phyloP scores from a whole-genome alignment of 2,888 invertebrate genomes.

The Temnothorax unifasciatus region DNA sequence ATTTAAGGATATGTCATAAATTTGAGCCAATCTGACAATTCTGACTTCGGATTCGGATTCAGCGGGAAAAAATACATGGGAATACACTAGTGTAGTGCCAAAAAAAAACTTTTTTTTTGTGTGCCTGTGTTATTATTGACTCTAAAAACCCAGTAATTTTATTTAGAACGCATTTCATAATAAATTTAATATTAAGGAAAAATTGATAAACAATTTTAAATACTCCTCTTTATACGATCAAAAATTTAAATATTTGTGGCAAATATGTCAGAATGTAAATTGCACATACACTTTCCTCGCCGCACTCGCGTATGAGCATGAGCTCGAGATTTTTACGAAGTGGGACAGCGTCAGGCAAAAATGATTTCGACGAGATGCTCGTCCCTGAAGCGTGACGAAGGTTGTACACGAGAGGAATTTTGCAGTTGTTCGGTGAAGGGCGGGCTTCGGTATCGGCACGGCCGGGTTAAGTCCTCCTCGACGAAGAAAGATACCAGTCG shows the following conservation, averaged over 20 bases:
- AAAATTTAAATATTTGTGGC: background rate
- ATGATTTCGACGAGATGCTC: conserved; percentile 50
- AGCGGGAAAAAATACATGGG: too few species aligned
- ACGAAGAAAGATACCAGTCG: conserved; percentile 41
- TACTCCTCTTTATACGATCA: background rate
- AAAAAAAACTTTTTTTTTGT: too few species aligned
- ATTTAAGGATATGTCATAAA: too few species aligned
- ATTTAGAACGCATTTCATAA: background rate
- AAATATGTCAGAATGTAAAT: conserved; percentile 17
- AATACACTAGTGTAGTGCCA: too few species aligned
- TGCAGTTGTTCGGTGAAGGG: conserved; percentile 46
- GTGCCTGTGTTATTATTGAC: too few species aligned
- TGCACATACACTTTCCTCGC: background rate
- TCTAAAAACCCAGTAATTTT: background rate
- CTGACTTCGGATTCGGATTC: too few species aligned
- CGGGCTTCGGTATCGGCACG: conserved; percentile 46
- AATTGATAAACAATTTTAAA: background rate
- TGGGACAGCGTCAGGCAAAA: conserved; percentile 43
- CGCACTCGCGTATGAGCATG: background rate
- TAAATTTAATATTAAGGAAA: conserved; percentile 2
- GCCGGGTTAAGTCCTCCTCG: conserved; percentile 29
- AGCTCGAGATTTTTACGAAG: conserved; percentile 33
- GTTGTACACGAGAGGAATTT: conserved; percentile 28
- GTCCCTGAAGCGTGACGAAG: conserved; percentile 47
- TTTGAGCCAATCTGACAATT: too few species aligned